These are phyloP conservation scores for Stichodactyla helianthus DNA, from an alignment of 64 coral and sea anemone genomes.

Conservation along the genomic window DNA sequence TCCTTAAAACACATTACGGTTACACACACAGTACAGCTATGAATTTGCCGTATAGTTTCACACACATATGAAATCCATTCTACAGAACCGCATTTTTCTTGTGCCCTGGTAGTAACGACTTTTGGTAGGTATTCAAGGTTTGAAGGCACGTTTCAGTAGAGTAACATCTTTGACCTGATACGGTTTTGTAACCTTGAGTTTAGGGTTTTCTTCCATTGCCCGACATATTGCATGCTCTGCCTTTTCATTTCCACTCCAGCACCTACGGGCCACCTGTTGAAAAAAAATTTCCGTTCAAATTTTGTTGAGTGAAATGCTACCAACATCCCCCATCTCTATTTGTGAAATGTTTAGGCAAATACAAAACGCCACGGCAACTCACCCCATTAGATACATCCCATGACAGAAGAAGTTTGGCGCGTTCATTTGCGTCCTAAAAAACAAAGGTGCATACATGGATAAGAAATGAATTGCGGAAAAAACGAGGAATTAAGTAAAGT, in stretches of 20 bases:
- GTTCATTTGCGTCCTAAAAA: slow-evolving; percentile 66
- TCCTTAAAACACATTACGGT: no score
- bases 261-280: slow-evolving; percentile 51
- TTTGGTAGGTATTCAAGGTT: slow-evolving; percentile 6
- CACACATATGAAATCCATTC: not conserved
- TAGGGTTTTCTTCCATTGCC: slow-evolving; percentile 53
- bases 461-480: not conserved
- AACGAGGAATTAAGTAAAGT: not conserved
- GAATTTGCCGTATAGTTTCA: no score
- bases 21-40: no score
- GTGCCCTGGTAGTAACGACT: not conserved
- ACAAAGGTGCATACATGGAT: not conserved
- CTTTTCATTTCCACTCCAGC: slow-evolving; percentile 62
- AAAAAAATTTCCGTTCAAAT: not conserved
- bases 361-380: not conserved
- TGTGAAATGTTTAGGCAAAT: not conserved
- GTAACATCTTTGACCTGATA: slow-evolving; percentile 35
- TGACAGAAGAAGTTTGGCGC: slow-evolving; percentile 65
- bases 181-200: slow-evolving; percentile 61
- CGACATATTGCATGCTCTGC: slow-evolving; percentile 55
- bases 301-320: not conserved
- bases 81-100: no score
- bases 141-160: slow-evolving; percentile 28
- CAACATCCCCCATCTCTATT: no score
- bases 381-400: slow-evolving; percentile 98